A percentile compares a stretch with the other conserved stretches of the same genome.
Evolutionary conservation across 1,140 invertebrate species (phyloP).

Genomic region (Melitaea cinxia): DNA sequence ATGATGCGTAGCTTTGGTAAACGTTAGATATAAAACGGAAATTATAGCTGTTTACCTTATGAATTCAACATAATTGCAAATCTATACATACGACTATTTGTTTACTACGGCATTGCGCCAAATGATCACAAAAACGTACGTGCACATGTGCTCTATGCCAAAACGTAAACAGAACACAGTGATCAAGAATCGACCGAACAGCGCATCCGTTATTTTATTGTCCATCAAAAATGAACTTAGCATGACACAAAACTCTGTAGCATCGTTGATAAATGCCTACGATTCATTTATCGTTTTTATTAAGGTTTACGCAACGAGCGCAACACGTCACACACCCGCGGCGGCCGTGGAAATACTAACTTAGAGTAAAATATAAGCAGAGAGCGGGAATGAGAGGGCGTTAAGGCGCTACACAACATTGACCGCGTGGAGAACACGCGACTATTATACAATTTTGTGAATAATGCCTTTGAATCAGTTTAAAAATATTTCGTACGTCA

Average conservation of each 20-base stretch:
- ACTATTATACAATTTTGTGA: slow-evolving; percentile 8
- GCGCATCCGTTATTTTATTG: slow-evolving; percentile 25
- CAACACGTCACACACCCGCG: slow-evolving; percentile 62
- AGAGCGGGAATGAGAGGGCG: slow-evolving; percentile 63
- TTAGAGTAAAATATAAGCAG: slow-evolving; percentile 61
- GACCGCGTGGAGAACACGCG: slow-evolving; percentile 49
- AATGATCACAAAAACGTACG: slow-evolving; percentile 30
- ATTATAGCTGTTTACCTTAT: not conserved
- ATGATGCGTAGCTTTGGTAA: not conserved
- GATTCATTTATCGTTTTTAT: slow-evolving; percentile 53
- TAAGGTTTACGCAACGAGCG: slow-evolving; percentile 41
- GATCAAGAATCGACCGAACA: slow-evolving; percentile 46
- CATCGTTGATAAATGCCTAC: slow-evolving; percentile 50
- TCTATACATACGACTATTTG: slow-evolving; percentile 13
- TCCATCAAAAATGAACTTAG: slow-evolving; percentile 36
- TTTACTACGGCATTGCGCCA: slow-evolving; percentile 36
- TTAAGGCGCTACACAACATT: slow-evolving; percentile 41
- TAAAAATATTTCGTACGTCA: too few relatives aligned
- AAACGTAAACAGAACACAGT: slow-evolving; percentile 56
- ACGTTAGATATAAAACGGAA: not conserved
- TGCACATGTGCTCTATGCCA: slow-evolving; percentile 48
- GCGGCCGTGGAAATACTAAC: slow-evolving; percentile 62
- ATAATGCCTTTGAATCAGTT: not conserved
- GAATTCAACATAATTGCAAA: slow-evolving; percentile 2
- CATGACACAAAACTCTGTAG: slow-evolving; percentile 43